Conservation (phyloP, 2,113 vertebrate genomes). For the Ploceus nigricollis region DNA sequence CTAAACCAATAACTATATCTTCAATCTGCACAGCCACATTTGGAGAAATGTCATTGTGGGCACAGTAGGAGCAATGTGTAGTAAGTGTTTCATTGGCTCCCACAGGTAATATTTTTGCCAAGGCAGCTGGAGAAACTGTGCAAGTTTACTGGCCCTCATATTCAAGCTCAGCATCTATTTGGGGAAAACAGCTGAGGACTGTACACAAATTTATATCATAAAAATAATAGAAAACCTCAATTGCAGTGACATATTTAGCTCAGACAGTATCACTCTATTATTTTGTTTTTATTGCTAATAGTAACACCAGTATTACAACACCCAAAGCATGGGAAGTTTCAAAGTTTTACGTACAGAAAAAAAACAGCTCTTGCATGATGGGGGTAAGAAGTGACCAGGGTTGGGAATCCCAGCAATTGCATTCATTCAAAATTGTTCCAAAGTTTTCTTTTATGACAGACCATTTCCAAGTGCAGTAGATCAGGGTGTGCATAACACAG, state of each 20-base stretch:
- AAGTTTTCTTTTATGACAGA: neutral
- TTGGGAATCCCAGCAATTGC: neutral
- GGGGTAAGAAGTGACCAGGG: neutral
- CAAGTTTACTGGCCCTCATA: conserved; percentile 40
- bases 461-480: neutral
- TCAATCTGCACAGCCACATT: conserved; percentile 19
- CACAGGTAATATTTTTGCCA: conserved; percentile 63
- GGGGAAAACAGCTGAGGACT: conserved; percentile 61
- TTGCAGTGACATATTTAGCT: conserved; percentile 39
- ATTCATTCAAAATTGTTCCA: conserved; percentile 7
- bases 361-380: neutral
- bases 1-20: conserved; percentile 11
- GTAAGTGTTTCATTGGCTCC: conserved; percentile 57
- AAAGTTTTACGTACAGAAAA: neutral
- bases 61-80: conserved; percentile 42
- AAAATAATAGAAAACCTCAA: conserved; percentile 40
- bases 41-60: conserved; percentile 32
- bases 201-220: conserved; percentile 35
- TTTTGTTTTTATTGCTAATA: neutral
- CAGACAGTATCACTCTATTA: neutral
- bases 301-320: neutral
- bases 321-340: neutral
- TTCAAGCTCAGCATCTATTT: conserved; percentile 49
- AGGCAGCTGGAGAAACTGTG: conserved; percentile 65
- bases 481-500: neutral